Evolutionary conservation across 2,797 vertebrate genomes (phyloP).

Genomic region (Paguma larvata): DNA sequence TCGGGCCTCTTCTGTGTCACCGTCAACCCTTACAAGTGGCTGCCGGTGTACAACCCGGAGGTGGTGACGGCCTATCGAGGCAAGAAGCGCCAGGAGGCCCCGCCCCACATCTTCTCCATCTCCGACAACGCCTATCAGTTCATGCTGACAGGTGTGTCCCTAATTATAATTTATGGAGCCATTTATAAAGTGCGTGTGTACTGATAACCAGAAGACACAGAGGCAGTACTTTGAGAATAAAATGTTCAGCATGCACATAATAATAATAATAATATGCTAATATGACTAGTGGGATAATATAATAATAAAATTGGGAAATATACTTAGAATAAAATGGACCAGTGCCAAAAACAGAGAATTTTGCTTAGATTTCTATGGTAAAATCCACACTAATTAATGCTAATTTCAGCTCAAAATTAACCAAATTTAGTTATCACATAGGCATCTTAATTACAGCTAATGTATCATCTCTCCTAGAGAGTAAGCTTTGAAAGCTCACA

Average conservation of each 20-base stretch:
- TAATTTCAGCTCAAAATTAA: slow-evolving; percentile 31
- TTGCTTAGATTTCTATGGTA: slow-evolving; percentile 16
- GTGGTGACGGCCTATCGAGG: slow-evolving; percentile 86
- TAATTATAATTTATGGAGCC: not conserved
- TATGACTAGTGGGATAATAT: not conserved
- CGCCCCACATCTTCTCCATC: slow-evolving; percentile 92
- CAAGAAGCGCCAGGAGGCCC: slow-evolving; percentile 91
- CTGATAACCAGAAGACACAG: not conserved
- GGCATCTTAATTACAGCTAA: slow-evolving; percentile 35
- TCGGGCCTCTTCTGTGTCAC: slow-evolving; percentile 87
- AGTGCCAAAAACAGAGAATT: not conserved
- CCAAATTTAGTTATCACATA: not conserved
- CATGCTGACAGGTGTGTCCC: slow-evolving; percentile 89
- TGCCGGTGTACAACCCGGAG: slow-evolving; percentile 89
- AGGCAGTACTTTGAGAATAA: not conserved
- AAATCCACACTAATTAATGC: not conserved
- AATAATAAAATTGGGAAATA: not conserved
- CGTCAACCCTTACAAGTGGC: slow-evolving; percentile 91
- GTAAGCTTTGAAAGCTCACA: slow-evolving; percentile 7
- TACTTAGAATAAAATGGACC: slow-evolving; percentile 29
- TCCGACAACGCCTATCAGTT: slow-evolving; percentile 89
- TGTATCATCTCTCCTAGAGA: slow-evolving; percentile 18
- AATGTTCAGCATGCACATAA: not conserved
- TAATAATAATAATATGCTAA: not conserved
- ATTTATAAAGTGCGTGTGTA: not conserved